Evolutionary conservation across 2,888 invertebrate genomes (phyloP), one percentile per base, ranked within the genome.

Genomic region (Apantesis nais): DNA sequence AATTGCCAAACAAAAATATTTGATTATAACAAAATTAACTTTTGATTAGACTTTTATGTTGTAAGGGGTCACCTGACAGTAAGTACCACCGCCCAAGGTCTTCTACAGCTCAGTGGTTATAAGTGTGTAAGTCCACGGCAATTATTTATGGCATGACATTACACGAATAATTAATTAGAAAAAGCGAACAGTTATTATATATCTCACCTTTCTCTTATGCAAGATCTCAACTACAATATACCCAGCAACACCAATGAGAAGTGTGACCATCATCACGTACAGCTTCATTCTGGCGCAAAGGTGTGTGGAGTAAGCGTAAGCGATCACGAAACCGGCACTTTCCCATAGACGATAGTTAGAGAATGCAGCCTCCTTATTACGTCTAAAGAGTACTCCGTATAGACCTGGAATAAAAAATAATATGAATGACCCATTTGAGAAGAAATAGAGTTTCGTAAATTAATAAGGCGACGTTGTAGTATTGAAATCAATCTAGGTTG

Each of bases 321-420:
- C 98, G 64, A 98, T 97, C 44, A 98, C 98, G 90, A 98, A 98
- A 3, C 98, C 98, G 7, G 97, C 96, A 68, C 98, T 98, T 91
- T 98, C 98, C 98, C 98, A 98, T 11, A 98, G 96, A 41, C 98
- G 96, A 92, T 97, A 98, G 94, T 98, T 98, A 70, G 98, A 98
- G 95, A 98, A 98, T 1, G 98, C 98, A 0, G 98, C 98, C 89
- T 98, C 98, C 88, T 98, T 98, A 95, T 98, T 98, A 72, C 97
- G 97, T 85, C 97, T 96, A 96, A 98, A 98, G 76, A 98, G 95
- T 25, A 97, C 97, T 68, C 98, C 98, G 87, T 98, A 98, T 31
- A 98, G 95, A 79, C 98, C 98, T 98, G 95, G 0, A 92, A 92
- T 79, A 67, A 68, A 75, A 58, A 25, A 14, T 22, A 2, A 8